Percentiles rank a stretch among this genome's conserved stretches.
These are phyloP conservation scores for Condylura cristata DNA, from an alignment of 2,113 vertebrate genomes.

Conservation along the genomic window DNA sequence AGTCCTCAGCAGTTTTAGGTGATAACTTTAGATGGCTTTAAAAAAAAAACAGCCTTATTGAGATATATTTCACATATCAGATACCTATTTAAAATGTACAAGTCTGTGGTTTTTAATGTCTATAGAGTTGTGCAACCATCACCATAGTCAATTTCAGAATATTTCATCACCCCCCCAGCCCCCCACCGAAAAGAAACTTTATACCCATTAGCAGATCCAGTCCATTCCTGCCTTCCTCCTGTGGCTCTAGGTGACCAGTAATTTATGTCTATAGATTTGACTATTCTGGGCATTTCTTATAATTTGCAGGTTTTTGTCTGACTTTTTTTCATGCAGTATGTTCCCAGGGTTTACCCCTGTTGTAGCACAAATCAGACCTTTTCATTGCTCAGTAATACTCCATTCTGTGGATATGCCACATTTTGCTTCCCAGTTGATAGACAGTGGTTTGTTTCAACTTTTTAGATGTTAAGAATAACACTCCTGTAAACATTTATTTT, in stretches of 20 bases:
- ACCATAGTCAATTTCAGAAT: neutral
- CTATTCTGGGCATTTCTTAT: neutral
- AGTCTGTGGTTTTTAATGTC: neutral
- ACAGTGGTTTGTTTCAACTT: neutral
- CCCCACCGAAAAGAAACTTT: neutral
- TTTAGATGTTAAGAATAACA: neutral
- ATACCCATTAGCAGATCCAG: neutral
- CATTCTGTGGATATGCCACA: neutral
- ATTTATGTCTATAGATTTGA: neutral
- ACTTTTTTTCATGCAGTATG: neutral
- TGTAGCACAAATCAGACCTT: neutral
- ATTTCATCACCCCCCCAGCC: neutral
- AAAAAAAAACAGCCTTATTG: no score
- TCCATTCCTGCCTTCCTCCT: no score
- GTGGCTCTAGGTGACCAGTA: neutral
- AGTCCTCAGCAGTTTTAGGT: neutral
- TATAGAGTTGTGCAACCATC: neutral
- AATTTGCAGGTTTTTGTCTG: neutral
- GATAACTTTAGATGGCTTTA: neutral
- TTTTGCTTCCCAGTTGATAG: neutral
- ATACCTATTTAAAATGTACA: neutral
- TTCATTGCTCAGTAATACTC: neutral
- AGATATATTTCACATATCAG: neutral
- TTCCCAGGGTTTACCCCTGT: neutral
- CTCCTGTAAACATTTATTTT: neutral